These are phyloP conservation scores for Ammospiza nelsoni DNA, from an alignment of 2,113 vertebrate species.

Conservation along the genomic window DNA sequence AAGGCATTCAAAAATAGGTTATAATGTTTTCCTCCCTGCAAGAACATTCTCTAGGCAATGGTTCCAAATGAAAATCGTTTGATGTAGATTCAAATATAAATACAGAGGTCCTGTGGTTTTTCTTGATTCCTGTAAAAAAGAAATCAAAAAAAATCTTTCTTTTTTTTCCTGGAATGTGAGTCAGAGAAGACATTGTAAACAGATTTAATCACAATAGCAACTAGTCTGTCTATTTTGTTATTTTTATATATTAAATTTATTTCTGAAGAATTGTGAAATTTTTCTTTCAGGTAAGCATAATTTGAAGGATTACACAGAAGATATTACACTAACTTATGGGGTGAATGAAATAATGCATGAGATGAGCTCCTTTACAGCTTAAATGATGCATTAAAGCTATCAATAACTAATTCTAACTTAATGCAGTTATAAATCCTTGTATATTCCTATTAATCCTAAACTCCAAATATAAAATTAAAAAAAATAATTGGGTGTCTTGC, in stretches of 20 bases:
- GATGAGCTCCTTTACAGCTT: neutral
- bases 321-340: neutral
- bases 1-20: slow-evolving; percentile 54
- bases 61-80: slow-evolving; percentile 66
- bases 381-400: neutral
- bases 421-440: neutral
- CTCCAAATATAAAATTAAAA: neutral
- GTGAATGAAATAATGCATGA: neutral
- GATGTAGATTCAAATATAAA: slow-evolving; percentile 74
- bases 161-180: slow-evolving; percentile 73
- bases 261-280: neutral
- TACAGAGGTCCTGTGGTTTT: slow-evolving; percentile 68
- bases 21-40: slow-evolving; percentile 37
- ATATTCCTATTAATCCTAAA: neutral
- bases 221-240: neutral
- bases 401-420: neutral
- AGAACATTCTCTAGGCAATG: slow-evolving; percentile 52
- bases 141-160: slow-evolving; percentile 20
- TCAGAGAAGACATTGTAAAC: slow-evolving; percentile 67
- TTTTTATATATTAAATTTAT: slow-evolving; percentile 33
- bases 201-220: slow-evolving; percentile 68
- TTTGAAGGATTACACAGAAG: neutral
- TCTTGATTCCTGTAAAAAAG: slow-evolving; percentile 67
- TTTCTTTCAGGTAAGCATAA: slow-evolving; percentile 9
- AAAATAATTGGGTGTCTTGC: neutral